Evolutionary conservation across 2,797 vertebrate species (phyloP).

Genomic region (Oryzias sinensis): DNA sequence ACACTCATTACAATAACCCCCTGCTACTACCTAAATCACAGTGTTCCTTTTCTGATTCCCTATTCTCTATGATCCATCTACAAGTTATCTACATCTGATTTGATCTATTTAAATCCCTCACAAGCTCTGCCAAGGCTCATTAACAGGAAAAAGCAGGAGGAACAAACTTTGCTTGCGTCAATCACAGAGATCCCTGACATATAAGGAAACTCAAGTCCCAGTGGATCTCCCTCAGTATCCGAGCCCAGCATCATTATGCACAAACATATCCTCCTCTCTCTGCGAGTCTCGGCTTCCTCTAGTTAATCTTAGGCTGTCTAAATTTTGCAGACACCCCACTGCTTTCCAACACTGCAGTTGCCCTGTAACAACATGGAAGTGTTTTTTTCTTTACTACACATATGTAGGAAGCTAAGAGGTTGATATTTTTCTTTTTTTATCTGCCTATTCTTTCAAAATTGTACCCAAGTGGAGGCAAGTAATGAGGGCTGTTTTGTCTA

Average conservation of each 20-base stretch:
- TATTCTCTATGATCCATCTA: constrained; percentile 54
- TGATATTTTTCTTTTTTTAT: constrained; percentile 5
- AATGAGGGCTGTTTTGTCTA: not conserved
- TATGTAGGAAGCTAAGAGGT: constrained; percentile 14
- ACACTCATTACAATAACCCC: constrained; percentile 33
- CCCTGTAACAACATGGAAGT: constrained; percentile 24
- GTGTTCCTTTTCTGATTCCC: constrained; percentile 34
- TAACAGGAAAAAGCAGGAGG: constrained; percentile 33
- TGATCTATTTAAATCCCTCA: constrained; percentile 62
- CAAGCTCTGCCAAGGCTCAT: constrained; percentile 56
- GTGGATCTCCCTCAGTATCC: constrained; percentile 30
- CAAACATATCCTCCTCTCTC: constrained; percentile 39
- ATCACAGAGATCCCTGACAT: constrained; percentile 56
- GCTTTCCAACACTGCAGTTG: constrained; percentile 20
- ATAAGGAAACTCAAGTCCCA: constrained; percentile 40
- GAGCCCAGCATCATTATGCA: constrained; percentile 44
- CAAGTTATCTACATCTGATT: constrained; percentile 45
- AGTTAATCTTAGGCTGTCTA: constrained; percentile 35
- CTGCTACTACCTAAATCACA: constrained; percentile 37
- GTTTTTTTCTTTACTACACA: constrained; percentile 30
- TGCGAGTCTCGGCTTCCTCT: constrained; percentile 41
- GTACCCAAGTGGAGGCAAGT: not conserved
- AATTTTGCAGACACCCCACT: constrained; percentile 40
- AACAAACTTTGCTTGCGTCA: constrained; percentile 52
- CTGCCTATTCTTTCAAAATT: not conserved